Base-by-base conservation (phyloP, 2,113 vertebrate species). In the Xenus cinereus region DNA sequence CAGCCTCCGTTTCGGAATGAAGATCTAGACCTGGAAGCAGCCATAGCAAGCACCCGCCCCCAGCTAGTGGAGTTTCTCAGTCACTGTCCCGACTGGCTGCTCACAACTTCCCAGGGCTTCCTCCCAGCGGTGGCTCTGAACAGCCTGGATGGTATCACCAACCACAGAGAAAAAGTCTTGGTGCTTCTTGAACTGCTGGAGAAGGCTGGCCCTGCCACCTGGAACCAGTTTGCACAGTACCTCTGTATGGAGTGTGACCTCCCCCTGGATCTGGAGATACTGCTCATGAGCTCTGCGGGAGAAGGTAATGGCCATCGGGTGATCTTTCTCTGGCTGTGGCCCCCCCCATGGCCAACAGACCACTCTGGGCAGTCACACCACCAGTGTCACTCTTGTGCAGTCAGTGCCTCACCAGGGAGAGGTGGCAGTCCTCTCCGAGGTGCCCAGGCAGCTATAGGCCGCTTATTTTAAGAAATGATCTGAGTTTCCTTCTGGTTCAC, bases 251-350 rank as follows among this genome's bases (percentile, higher is more conserved):
- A 98, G 13, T 97, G 97, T 6, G 97, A 98, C 17, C 97, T 99
- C 21, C 99, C 99, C 2, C 96, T 99, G 96, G 86, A 92, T 1
- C 96, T 99, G 87, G 99, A 99, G 87, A 97, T 97, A 2, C 92
- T 17, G 32, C 98, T 99, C 24, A 68, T 99, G 66, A 98, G 98
- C 48, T 94, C 85, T 11, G 97, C 97, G 0, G 98, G 97, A 91
- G 84, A 75, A 54, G 97, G 98, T 98, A 92, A 97, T 11, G 23
- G 81, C 50, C 27, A 5, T 19, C 2, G 3, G 62, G 33, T 33
- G 43, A 22, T 10, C 11, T 71, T 79, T 22, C 20, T 78, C 53
- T 45, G 53, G 5, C 32, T 1, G 2, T 26, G 68, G 14, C 9
- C 6, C 22, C 22, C 17, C 6, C 28, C 26, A 2, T n/a, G 15